Base-by-base conservation (phyloP, 1,140 invertebrate species). In the silkworm (Bombyx mori) region DNA sequence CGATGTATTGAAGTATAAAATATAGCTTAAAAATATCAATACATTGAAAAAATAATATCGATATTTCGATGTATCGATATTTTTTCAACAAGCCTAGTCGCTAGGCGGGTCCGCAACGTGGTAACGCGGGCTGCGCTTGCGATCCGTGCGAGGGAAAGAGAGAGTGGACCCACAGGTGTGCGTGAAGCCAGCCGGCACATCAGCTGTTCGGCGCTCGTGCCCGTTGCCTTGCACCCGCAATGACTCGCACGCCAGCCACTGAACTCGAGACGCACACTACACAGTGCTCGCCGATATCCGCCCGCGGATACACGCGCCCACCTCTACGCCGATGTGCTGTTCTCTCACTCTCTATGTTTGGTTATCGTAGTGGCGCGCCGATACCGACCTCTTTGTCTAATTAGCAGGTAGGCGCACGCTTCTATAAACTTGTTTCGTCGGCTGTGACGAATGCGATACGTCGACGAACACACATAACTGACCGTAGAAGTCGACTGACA, bases 121-220 rank as follows among this genome's bases (percentile, higher is more conserved):
- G 8, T 43, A 8, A n/a, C 26, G 42, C 52, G 42, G 43, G 66
- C 18, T 75, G 72, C 73, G 77, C 69, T 57, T 46, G 61, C 61
- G 61, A 57, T 55, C 52, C 42, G 57, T 60, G 67, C 59, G 79
- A 69, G 71, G 61, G 77, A 80, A 75, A 81, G 77, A 82, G 82
- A 82, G 79, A 81, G 72, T 78, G 68, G 60, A 66, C 66, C 63
- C 75, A 85, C 82, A 85, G 82, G 82, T 85, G 79, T 78, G 77
- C 77, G 70, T 12, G 45, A 22, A 45, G 60, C 66, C 73, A 67
- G 68, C 69, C 79, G 66, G 67, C 58, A 61, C 71, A 81, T 85
- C 82, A 85, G 82, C 82, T 85, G 79, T 81, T 82, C 69, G 66
- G 42, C 66, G 75, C 72, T 72, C 76, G 74, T 79, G 78, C 74